Evolutionary conservation across 2,888 invertebrate genomes (phyloP).

Genomic region (Belgica antarctica): DNA sequence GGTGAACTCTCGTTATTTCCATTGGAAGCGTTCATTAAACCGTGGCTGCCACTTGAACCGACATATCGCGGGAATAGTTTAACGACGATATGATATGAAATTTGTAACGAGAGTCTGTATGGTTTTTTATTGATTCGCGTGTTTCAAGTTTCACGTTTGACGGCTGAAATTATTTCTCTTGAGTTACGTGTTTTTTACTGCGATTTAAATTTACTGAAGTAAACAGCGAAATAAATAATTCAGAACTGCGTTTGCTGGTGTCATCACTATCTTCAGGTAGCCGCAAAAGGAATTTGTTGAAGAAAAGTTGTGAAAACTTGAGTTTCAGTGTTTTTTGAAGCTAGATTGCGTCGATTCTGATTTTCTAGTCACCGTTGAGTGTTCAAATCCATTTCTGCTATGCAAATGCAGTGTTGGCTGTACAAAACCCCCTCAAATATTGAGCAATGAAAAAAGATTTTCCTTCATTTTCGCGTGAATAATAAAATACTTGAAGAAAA

Average conservation of each 20-base stretch:
- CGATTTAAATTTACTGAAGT: constrained; percentile 1
- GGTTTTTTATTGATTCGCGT: neutral
- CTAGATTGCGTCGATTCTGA: no score
- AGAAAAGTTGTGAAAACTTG: no score
- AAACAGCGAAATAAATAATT: constrained; percentile 3
- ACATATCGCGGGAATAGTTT: constrained; percentile 7
- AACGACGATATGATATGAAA: neutral
- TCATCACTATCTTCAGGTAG: neutral
- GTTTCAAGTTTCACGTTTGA: neutral
- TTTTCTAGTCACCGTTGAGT: no score
- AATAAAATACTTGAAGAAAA: neutral
- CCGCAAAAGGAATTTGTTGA: no score
- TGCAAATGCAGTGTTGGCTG: no score
- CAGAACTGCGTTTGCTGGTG: neutral
- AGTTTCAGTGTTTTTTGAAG: no score
- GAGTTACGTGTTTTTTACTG: no score
- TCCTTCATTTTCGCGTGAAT: no score
- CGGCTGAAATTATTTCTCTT: neutral
- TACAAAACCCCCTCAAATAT: no score
- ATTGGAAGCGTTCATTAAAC: neutral
- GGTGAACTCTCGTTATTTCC: no score
- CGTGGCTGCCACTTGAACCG: neutral
- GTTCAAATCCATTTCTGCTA: no score
- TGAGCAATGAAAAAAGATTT: no score
- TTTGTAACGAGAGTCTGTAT: constrained; percentile 14